Percentiles rank a stretch among this genome's conserved stretches.
Evolutionary conservation across 2,888 invertebrate genomes (phyloP).

Genomic region (Orthosia cruda): DNA sequence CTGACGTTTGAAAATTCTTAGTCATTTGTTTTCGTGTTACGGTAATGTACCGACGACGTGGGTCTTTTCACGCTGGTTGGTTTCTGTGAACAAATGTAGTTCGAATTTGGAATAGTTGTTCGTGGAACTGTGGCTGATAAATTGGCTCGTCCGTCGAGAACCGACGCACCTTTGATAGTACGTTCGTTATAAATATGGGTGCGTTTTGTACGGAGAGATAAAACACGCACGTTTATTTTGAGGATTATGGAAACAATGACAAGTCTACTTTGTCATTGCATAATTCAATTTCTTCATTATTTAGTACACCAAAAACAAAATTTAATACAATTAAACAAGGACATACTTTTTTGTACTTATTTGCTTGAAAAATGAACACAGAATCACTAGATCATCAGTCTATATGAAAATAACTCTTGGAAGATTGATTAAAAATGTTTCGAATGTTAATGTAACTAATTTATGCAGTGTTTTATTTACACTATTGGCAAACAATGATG

Average conservation of each 20-base stretch:
- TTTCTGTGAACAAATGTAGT: constrained; percentile 73
- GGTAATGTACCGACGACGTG: constrained; percentile 51
- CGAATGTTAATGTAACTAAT: not conserved
- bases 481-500: not conserved
- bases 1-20: constrained; percentile 46
- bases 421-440: not conserved
- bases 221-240: constrained; percentile 50
- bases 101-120: constrained; percentile 79
- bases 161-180: constrained; percentile 66
- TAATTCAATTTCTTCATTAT: no score
- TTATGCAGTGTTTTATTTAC: not conserved
- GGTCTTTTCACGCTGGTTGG: constrained; percentile 58
- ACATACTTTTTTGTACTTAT: not conserved
- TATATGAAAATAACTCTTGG: not conserved
- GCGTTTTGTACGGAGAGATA: constrained; percentile 57
- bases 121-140: constrained; percentile 79
- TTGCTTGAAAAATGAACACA: not conserved
- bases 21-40: constrained; percentile 56
- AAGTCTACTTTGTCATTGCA: constrained; percentile 1
- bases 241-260: constrained; percentile 10
- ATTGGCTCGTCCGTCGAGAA: constrained; percentile 75
- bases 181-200: constrained; percentile 57
- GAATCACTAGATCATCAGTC: not conserved
- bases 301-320: no score
- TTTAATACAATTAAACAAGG: no score